phyloP scores from a whole-genome alignment of 2,888 invertebrate genomes.

The Cistogaster globosa region DNA sequence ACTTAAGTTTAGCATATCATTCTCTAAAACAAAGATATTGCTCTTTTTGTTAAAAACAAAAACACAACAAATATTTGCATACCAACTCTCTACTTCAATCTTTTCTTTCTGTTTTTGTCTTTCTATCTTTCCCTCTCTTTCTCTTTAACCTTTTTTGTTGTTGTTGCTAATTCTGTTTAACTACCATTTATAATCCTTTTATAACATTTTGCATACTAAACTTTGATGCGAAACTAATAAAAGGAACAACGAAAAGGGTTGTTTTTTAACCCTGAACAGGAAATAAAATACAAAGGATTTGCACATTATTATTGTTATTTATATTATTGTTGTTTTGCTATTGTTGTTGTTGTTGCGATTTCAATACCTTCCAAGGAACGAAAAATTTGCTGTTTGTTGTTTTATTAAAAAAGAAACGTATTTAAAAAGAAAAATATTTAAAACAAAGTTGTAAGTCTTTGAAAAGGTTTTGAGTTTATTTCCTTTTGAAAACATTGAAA shows the following conservation, averaged over 20 bases:
- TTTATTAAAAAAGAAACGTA: background rate
- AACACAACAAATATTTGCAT: slow-evolving; percentile 11
- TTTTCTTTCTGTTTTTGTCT: background rate
- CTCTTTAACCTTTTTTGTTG: background rate
- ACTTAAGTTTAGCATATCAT: background rate
- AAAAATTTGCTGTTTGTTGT: background rate
- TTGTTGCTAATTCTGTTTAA: slow-evolving; percentile 22
- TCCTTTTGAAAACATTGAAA: slow-evolving; percentile 29
- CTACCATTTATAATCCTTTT: slow-evolving; percentile 47
- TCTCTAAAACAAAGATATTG: background rate
- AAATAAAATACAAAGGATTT: slow-evolving; percentile 66
- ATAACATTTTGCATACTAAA: slow-evolving; percentile 9
- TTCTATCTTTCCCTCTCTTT: background rate
- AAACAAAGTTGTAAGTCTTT: slow-evolving; percentile 47
- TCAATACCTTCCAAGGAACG: slow-evolving; percentile 12
- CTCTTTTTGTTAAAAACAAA: background rate
- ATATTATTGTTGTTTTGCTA: slow-evolving; percentile 14
- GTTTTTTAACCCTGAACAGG: slow-evolving; percentile 60
- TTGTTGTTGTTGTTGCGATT: slow-evolving; percentile 19
- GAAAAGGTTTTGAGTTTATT: slow-evolving; percentile 15
- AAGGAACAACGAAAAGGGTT: slow-evolving; percentile 41
- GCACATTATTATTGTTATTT: slow-evolving; percentile 47
- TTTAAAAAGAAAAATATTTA: background rate
- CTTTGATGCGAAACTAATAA: slow-evolving; percentile 7
- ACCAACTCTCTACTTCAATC: background rate